Percentiles rank a stretch among this genome's conserved stretches.
Evolutionary conservation across 2,797 vertebrate species (phyloP).

Genomic region (Leucoraja ocellata): DNA sequence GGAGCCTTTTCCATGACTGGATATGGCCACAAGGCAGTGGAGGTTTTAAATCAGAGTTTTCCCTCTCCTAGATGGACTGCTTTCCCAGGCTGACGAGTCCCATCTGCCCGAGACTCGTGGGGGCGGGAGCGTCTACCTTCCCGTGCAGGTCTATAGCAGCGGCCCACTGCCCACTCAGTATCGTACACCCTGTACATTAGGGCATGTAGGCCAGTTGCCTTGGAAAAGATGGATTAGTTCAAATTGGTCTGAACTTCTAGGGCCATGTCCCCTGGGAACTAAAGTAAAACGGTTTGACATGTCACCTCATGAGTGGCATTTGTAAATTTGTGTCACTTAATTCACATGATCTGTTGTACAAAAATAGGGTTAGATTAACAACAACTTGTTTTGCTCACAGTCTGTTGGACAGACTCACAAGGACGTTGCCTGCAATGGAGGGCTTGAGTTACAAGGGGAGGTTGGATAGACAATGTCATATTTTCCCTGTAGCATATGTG

Average conservation of each 20-base stretch:
- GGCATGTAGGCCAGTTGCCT: not conserved
- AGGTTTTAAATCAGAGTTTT: no score
- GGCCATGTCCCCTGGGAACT: not conserved
- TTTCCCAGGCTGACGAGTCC: no score
- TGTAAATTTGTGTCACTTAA: not conserved
- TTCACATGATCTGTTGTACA: not conserved
- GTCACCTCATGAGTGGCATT: not conserved
- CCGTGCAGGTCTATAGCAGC: no score
- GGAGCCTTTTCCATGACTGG: no score
- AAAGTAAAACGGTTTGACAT: slow-evolving; percentile 5
- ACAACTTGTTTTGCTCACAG: not conserved
- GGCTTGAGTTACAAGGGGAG: no score
- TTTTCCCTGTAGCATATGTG: no score
- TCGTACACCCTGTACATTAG: not conserved
- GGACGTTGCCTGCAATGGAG: no score
- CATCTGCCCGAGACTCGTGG: no score
- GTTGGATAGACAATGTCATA: no score
- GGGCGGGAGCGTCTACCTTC: no score
- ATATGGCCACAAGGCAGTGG: no score
- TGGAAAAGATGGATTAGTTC: not conserved
- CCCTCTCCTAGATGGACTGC: no score
- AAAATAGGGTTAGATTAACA: not conserved
- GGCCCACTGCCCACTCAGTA: not conserved
- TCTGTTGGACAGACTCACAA: not conserved
- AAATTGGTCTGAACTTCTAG: not conserved